Percentiles rank a stretch among this genome's conserved stretches.
Conservation (phyloP, 2,888 invertebrate species). For the Drosophila villosipedis region DNA sequence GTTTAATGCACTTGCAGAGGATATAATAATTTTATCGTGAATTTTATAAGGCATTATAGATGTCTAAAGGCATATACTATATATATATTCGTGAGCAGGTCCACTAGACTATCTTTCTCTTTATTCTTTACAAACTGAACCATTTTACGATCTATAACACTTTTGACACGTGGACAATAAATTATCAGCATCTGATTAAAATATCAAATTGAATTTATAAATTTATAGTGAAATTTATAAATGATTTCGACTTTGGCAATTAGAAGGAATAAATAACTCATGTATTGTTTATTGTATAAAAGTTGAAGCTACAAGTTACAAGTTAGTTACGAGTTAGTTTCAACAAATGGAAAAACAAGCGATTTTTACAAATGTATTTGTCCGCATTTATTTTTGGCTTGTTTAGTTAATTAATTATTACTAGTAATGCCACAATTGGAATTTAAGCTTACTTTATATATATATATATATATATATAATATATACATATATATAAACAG, state of each 20-base stretch:
- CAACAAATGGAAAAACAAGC: neutral
- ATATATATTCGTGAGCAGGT: neutral
- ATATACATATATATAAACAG: neutral
- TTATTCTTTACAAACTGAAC: no score
- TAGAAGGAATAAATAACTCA: neutral
- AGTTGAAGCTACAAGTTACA: neutral
- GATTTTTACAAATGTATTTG: slow-evolving; percentile 16
- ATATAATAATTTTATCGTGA: neutral
- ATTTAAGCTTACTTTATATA: neutral
- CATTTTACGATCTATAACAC: no score
- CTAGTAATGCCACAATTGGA: slow-evolving; percentile 5
- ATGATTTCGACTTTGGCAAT: no score
- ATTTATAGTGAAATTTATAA: no score
- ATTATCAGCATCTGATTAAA: no score
- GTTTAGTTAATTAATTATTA: neutral
- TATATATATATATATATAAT: no score
- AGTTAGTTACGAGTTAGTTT: neutral
- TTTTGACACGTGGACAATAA: no score
- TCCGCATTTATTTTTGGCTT: slow-evolving; percentile 1
- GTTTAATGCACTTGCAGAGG: neutral
- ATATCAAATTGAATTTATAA: no score
- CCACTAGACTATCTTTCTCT: no score
- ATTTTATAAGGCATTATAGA: neutral
- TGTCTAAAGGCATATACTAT: neutral
- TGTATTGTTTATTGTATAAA: neutral